Conservation (phyloP, 2,888 invertebrate species). For the Harpagoxenus sublaevis region DNA sequence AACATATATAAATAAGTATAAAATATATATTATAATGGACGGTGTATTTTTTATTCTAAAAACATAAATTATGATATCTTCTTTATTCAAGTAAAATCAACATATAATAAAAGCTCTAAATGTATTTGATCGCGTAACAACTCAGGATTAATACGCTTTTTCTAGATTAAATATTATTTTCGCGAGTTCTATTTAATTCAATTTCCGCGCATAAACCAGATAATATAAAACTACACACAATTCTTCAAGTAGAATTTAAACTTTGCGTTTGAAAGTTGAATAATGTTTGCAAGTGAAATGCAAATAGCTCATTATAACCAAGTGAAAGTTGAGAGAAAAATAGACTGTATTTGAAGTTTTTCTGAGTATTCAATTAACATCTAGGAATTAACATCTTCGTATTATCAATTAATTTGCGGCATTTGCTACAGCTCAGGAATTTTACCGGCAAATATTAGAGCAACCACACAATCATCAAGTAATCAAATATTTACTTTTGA, state of each 20-base stretch:
- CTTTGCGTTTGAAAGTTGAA: neutral
- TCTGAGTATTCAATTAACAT: neutral
- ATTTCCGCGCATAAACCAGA: neutral
- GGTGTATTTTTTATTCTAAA: neutral
- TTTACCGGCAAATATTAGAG: neutral
- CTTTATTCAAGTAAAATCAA: neutral
- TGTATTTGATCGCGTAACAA: neutral
- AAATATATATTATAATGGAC: neutral
- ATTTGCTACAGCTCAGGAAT: constrained; percentile 31
- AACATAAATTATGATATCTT: neutral
- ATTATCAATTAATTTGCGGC: constrained; percentile 1
- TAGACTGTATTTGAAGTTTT: neutral
- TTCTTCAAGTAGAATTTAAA: constrained; percentile 17
- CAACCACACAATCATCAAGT: constrained; percentile 18
- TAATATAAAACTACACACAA: constrained; percentile 14
- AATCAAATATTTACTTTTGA: constrained; percentile 45
- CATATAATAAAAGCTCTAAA: neutral
- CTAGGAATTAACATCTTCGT: constrained; percentile 19
- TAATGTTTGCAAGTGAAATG: neutral
- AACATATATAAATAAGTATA: too few species aligned
- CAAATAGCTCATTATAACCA: neutral
- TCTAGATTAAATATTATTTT: neutral
- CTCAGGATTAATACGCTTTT: neutral
- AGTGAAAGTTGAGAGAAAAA: neutral
- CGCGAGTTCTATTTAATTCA: neutral